Evolutionary conservation across 2,888 invertebrate genomes (phyloP), one percentile per base, ranked within the genome.

Genomic region (Leptinotarsa tumamoca): DNA sequence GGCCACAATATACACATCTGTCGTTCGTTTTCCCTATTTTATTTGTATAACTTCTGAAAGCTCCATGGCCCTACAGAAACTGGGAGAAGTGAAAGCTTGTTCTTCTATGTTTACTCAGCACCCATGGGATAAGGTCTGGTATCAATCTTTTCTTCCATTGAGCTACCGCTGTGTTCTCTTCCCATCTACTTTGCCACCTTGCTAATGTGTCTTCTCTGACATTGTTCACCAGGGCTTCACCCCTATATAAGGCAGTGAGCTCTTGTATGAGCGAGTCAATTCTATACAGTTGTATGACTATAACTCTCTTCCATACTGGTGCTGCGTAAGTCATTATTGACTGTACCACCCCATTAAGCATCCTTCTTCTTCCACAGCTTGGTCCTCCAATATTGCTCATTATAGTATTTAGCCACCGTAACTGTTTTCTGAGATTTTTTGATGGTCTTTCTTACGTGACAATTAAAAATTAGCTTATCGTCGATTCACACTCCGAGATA

Each of bases 11-110:
- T 15, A 23, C n/a, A 67, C 70, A 73, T 58, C 13, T 49, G 23
- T 70, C 70, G 7, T 67, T 43, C 7, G 54, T 67, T 56, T 78
- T 73, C 1, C 78, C 73, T 1, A 75, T 75, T 54, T 68, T 63
- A 1, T 75, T 50, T 15, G 69, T 21, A 52, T 78, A 75, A 0
- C n/a, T n/a, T 54, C n/a, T 54, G 54, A 54, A 54, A 4, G 0
- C 4, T 54, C 54, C 18, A 54, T 54, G 54, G 4, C 54, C 54
- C 17, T 0, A n/a, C 54, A 18, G 7, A 17, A 18, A 17, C 54
- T 54, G 54, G 1, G 54, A 17, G 3, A 18, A n/a, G n/a, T 54
- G 18, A 54, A n/a, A 18, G 4, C 23, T 18, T 21, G 50, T 21
- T 68, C 2, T 50, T 4, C 23, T 49, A n/a, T 68, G 50, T 68